Percentiles rank a stretch among this genome's conserved stretches.
These are phyloP conservation scores for Poliocrania exsul DNA, from an alignment of 2,797 vertebrate genomes.

Conservation along the genomic window DNA sequence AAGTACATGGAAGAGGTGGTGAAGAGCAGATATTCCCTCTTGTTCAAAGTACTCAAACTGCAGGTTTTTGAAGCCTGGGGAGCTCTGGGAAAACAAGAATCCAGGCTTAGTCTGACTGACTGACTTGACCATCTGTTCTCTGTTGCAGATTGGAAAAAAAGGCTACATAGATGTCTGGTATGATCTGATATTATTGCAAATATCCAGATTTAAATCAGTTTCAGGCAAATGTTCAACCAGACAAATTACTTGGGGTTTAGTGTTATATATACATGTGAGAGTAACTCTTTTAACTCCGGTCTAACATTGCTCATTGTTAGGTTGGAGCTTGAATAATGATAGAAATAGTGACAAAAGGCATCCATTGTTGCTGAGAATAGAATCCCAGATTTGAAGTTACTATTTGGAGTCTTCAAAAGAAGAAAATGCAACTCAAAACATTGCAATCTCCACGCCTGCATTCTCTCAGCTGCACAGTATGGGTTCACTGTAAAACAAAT, in stretches of 20 bases:
- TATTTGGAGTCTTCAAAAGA: not conserved
- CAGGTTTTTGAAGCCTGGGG: not conserved
- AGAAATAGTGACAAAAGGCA: not conserved
- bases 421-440: not conserved
- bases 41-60: not conserved
- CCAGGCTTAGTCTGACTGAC: accelerated
- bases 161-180: not conserved
- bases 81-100: not conserved
- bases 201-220: not conserved
- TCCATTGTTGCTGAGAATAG: not conserved
- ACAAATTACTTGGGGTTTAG: not conserved
- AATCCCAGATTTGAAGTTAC: not conserved
- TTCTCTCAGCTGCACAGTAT: not conserved
- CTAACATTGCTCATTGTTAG: not conserved
- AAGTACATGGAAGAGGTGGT: accelerated
- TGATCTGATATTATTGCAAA: not conserved
- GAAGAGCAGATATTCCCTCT: not conserved
- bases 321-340: not conserved
- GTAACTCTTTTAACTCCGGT: not conserved
- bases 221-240: not conserved
- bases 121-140: not conserved
- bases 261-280: accelerated
- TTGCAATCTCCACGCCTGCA: accelerated
- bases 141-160: not conserved
- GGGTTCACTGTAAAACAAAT: not conserved